A percentile compares a stretch with the other conserved stretches of the same genome.
phyloP scores from a whole-genome alignment of 2,888 invertebrate genomes.

The Tribolium freemani region DNA sequence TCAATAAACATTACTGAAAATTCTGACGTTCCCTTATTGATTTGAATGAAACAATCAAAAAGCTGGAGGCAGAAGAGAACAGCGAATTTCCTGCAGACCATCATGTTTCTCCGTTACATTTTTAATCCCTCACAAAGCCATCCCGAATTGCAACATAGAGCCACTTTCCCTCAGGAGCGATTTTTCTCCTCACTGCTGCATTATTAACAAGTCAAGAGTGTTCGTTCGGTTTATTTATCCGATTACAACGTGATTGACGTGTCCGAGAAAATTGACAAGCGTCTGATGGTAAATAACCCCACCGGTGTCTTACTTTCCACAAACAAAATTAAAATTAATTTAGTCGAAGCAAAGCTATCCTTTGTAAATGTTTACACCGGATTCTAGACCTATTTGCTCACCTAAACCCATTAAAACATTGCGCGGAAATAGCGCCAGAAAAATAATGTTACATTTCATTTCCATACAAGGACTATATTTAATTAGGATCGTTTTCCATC shows the following conservation, averaged over 20 bases:
- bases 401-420: constrained; percentile 37
- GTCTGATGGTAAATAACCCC: constrained; percentile 21
- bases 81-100: too few relatives aligned
- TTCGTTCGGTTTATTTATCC: constrained; percentile 12
- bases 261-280: constrained; percentile 16
- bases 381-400: constrained; percentile 39
- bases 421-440: constrained; percentile 37
- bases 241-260: constrained; percentile 16
- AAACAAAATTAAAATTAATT: constrained; percentile 40
- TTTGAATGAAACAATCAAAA: too few relatives aligned
- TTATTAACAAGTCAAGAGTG: neutral
- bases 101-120: too few relatives aligned
- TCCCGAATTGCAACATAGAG: too few relatives aligned
- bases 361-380: constrained; percentile 42
- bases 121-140: too few relatives aligned
- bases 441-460: constrained; percentile 3
- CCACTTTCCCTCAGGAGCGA: neutral
- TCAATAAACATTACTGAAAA: neutral
- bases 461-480: constrained; percentile 2
- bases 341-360: constrained; percentile 19
- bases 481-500: constrained; percentile 9
- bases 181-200: neutral
- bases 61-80: too few relatives aligned
- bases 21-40: neutral
- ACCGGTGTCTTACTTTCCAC: constrained; percentile 17